Conservation (phyloP, 2,113 vertebrate genomes). For the Odontophorus gujanensis region DNA sequence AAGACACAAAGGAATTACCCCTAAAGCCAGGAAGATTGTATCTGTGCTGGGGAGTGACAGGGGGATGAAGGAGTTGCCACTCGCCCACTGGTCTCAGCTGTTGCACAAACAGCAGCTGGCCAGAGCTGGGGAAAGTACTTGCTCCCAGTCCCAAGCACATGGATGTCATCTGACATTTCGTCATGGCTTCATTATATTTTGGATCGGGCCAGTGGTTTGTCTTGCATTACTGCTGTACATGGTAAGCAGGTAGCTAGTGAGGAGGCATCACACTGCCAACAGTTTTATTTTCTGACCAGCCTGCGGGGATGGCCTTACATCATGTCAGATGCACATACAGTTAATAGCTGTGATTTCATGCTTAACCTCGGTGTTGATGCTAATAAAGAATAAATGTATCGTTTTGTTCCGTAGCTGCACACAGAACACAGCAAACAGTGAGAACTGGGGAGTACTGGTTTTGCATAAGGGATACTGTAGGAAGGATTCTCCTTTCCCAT, state of each 20-base stretch:
- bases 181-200: conserved; percentile 31
- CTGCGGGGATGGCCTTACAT: conserved; percentile 17
- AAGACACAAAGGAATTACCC: conserved; percentile 28
- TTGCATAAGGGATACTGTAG: neutral
- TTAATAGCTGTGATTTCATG: conserved; percentile 6
- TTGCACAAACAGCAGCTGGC: neutral
- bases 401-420: neutral
- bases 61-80: neutral
- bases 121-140: conserved; percentile 17
- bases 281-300: neutral
- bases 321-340: neutral
- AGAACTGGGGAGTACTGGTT: neutral
- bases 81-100: neutral
- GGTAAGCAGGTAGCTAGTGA: neutral
- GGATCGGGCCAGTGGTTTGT: neutral
- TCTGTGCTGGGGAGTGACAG: conserved; percentile 1
- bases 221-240: neutral
- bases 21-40: conserved; percentile 49
- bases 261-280: neutral
- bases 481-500: neutral
- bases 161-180: conserved; percentile 58
- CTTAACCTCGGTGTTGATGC: neutral
- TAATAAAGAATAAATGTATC: neutral
- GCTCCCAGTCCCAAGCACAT: conserved; percentile 6
- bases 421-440: neutral